A percentile compares a stretch with the other conserved stretches of the same genome.
Conservation (phyloP, 2,113 vertebrate species). For the Myrmecophaga tridactyla region DNA sequence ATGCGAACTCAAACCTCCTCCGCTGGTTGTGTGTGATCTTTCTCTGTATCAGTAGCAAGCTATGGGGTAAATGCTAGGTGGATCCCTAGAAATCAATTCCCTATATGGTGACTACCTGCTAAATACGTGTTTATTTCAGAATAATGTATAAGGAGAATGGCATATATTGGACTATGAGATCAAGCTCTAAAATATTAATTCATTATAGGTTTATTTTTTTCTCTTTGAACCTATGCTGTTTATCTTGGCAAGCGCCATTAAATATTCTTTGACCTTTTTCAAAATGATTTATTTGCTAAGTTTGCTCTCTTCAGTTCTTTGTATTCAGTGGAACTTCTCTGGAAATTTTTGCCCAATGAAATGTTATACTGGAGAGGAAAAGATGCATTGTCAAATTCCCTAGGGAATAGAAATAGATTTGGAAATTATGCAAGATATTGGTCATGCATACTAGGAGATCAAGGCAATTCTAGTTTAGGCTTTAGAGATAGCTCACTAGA, state of each 20-base stretch:
- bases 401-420: slow-evolving; percentile 26
- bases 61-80: slow-evolving; percentile 34
- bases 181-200: slow-evolving; percentile 55
- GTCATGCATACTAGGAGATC: not conserved
- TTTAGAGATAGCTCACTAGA: not conserved
- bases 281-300: slow-evolving; percentile 50
- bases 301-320: slow-evolving; percentile 50
- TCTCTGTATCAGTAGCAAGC: slow-evolving; percentile 48
- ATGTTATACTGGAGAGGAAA: not conserved
- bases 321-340: slow-evolving; percentile 25
- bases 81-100: slow-evolving; percentile 24
- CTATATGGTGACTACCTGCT: not conserved
- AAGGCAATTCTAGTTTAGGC: not conserved
- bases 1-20: slow-evolving; percentile 42
- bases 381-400: not conserved
- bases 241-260: slow-evolving; percentile 62
- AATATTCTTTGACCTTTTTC: slow-evolving; percentile 66
- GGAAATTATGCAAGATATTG: not conserved
- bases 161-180: not conserved
- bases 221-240: slow-evolving; percentile 41
- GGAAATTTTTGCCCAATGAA: slow-evolving; percentile 28
- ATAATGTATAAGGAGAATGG: slow-evolving; percentile 5
- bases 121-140: slow-evolving; percentile 52
- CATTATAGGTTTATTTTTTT: not conserved
- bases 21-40: slow-evolving; percentile 52